These are phyloP conservation scores for Aphidius colemani DNA, from an alignment of 2,888 invertebrate genomes.

Conservation along the genomic window DNA sequence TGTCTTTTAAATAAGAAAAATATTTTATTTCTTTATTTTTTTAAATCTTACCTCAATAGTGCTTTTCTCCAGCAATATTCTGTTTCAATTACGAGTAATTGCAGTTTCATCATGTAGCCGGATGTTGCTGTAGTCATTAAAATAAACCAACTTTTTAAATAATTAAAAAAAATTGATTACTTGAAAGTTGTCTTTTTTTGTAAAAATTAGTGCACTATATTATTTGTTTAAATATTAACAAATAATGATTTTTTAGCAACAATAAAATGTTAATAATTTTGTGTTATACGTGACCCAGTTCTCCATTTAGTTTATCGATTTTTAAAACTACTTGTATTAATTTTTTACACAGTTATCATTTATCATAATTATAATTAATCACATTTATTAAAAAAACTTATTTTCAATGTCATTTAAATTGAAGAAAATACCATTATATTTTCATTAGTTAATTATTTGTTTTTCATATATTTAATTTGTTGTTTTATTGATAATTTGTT, in stretches of 20 bases:
- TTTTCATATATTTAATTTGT: too few species aligned
- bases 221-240: slow-evolving; percentile 7
- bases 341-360: neutral
- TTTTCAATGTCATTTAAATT: too few species aligned
- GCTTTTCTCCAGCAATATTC: slow-evolving; percentile 57
- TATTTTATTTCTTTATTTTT: neutral
- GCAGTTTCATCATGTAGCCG: slow-evolving; percentile 56
- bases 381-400: too few species aligned
- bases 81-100: slow-evolving; percentile 55
- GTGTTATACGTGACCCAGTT: neutral
- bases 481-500: too few species aligned
- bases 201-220: slow-evolving; percentile 2
- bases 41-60: slow-evolving; percentile 48
- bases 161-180: slow-evolving; percentile 9
- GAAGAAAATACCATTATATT: too few species aligned
- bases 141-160: slow-evolving; percentile 6
- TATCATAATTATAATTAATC: neutral
- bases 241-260: slow-evolving; percentile 6
- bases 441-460: too few species aligned
- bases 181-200: neutral
- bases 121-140: slow-evolving; percentile 39
- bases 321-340: neutral
- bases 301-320: neutral
- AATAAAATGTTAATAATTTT: neutral
- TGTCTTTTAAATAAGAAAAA: too few species aligned